These are phyloP conservation scores for Phrixothrix hirtus DNA, from an alignment of 2,888 invertebrate genomes.

Conservation along the genomic window DNA sequence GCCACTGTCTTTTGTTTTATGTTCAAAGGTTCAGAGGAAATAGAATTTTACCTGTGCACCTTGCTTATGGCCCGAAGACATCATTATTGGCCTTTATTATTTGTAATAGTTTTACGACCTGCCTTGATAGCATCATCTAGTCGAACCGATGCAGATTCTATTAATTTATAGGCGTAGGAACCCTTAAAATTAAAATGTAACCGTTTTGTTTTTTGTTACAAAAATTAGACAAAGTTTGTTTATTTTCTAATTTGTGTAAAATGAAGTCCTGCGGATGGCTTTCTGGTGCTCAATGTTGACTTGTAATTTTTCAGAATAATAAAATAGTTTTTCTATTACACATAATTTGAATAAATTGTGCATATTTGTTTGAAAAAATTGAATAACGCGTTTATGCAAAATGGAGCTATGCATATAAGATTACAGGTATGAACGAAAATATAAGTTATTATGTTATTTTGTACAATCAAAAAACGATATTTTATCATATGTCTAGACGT, in stretches of 20 bases:
- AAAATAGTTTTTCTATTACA: no score
- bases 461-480: constrained; percentile 42
- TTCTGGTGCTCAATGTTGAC: no score
- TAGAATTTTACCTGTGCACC: constrained; percentile 31
- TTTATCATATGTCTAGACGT: constrained; percentile 40
- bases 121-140: constrained; percentile 6
- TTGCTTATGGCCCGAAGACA: constrained; percentile 24
- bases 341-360: constrained; percentile 31
- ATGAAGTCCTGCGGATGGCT: no score
- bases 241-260: no score
- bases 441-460: constrained; percentile 40
- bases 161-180: constrained; percentile 20
- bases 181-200: constrained; percentile 16
- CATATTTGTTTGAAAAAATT: constrained; percentile 21
- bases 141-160: constrained; percentile 16
- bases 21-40: constrained; percentile 15
- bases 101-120: constrained; percentile 27
- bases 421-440: constrained; percentile 30
- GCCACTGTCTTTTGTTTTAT: constrained; percentile 16
- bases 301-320: no score
- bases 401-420: constrained; percentile 30
- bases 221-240: no score
- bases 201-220: constrained; percentile 5
- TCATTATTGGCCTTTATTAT: constrained; percentile 30
- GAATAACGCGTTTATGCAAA: constrained; percentile 15